Percentiles rank a stretch among this genome's conserved stretches.
These are phyloP conservation scores for Amphiprion percula DNA, from an alignment of 2,113 vertebrate genomes.

Conservation along the genomic window DNA sequence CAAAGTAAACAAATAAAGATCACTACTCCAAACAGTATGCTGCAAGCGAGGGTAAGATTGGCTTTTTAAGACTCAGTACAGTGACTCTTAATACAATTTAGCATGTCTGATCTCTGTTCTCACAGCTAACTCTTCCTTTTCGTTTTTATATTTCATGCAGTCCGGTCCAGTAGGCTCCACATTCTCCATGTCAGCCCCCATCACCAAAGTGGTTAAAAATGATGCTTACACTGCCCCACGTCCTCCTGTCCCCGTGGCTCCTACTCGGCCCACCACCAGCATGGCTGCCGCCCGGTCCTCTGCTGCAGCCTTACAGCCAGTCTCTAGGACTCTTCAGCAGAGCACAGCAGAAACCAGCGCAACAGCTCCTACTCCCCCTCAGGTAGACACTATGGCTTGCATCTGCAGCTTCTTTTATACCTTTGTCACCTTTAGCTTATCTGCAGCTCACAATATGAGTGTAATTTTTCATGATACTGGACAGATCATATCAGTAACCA, in stretches of 20 bases:
- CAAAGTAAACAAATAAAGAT: conserved; percentile 92
- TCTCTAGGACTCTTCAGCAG: conserved; percentile 90
- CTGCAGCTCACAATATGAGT: neutral
- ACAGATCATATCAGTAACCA: neutral
- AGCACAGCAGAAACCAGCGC: conserved; percentile 55
- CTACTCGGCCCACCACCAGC: conserved; percentile 71
- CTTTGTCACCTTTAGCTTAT: neutral
- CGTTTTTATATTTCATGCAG: conserved; percentile 68
- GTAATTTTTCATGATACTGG: neutral
- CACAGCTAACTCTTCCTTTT: neutral
- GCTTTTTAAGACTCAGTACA: neutral
- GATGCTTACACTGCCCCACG: conserved; percentile 92
- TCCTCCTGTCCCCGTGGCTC: conserved; percentile 77
- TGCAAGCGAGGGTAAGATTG: conserved; percentile 86
- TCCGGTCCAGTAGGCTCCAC: conserved; percentile 82
- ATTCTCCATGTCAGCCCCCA: conserved; percentile 89
- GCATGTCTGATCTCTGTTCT: neutral
- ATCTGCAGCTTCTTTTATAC: neutral
- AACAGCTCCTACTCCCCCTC: conserved; percentile 78
- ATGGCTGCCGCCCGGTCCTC: conserved; percentile 71
- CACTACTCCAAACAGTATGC: conserved; percentile 84
- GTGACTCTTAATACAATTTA: neutral
- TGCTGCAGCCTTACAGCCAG: conserved; percentile 84
- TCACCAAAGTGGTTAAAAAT: conserved; percentile 98
- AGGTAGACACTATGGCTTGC: conserved; percentile 71